Base-by-base conservation (phyloP, 1,140 invertebrate genomes). In the Pemphigus obesinymphae region DNA sequence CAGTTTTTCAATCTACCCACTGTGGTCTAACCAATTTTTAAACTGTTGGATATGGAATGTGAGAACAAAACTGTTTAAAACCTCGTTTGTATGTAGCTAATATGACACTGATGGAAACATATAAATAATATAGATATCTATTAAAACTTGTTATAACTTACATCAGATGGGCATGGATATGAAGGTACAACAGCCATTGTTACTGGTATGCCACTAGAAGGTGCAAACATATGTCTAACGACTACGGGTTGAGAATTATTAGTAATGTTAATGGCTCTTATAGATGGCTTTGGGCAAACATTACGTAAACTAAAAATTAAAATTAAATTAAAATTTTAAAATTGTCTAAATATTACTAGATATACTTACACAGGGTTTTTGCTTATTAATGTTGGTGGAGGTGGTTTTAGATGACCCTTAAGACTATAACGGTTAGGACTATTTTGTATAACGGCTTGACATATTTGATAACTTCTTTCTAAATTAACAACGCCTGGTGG, bases 401-500 rank as follows among this genome's bases (percentile, higher is more conserved):
- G 94, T 82, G 93, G 92, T 82, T 94, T 93, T 82, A 96, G 87
- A 85, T 96, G 94, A 23, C 93, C 92, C 82, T 93, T 91, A n/a
- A 96, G 86, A 85, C 95, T 94, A 86, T 95, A 93, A 29, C 94
- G 88, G 87, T 96, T 96, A 0, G 94, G 94, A 85, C 93, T 95
- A 85, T 95, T 96, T 88, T 96, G 94, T 83, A 97, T 96, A 2
- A 97, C 96, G 53, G 95, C 95, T 87, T 97, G 95, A 87, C 96
- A 97, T 84, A 98, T 98, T 87, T 97, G 95, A 86, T 97, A 96
- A 85, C 96, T 97, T 43, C 96, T 89, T 86, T 97, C 95, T 17
- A 97, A 88, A 88, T 97, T 97, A 10, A 97, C 94, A 31, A 93
- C 93, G 6, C 94, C 94, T 0, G 94, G 94, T 7, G 94, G 94